Evolutionary conservation across 2,113 vertebrate genomes (phyloP), one percentile per base, ranked within the genome.

Genomic region (Erinaceus europaeus): DNA sequence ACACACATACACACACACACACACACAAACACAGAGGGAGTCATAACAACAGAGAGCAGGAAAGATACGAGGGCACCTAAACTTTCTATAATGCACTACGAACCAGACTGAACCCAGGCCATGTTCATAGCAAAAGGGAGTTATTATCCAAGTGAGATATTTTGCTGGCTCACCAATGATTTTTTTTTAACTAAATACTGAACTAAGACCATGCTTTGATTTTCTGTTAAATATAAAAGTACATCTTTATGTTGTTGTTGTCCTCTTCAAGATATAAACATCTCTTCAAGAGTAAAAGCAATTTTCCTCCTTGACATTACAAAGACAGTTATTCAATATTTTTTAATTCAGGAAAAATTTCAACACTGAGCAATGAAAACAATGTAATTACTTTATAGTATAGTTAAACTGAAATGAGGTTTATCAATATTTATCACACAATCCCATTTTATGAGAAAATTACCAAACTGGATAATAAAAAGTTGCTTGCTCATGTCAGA

Each of bases 131-230:
- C n/a, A n/a, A n/a, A n/a, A n/a, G n/a, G n/a, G n/a, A n/a, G n/a
- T n/a, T n/a, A n/a, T n/a, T n/a, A n/a, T n/a, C n/a, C n/a, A n/a
- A n/a, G n/a, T n/a, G n/a, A n/a, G n/a, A n/a, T n/a, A n/a, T n/a
- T n/a, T n/a, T n/a, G n/a, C n/a, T n/a, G n/a, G n/a, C n/a, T n/a
- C n/a, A n/a, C 36, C 29, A 42, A 25, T 6, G 29, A n/a, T 20
- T 42, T 40, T 25, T 79, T 50, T 89, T 91, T 86, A 86, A 94
- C 92, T 94, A 92, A 96, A 94, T 86, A 83, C 76, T 91, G 74
- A 93, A 83, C 46, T 89, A 25, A 34, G 27, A 83, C 86, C 52
- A 86, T 55, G 25, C 34, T 83, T 89, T 10, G 23, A 12, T 82
- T 94, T 59, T 88, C 93, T 84, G 77, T 91, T 94, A 83, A 95